Percentiles rank a stretch among this genome's conserved stretches.
These are phyloP conservation scores for Itoplectis maculator DNA, from an alignment of 2,888 invertebrate species.

Conservation along the genomic window DNA sequence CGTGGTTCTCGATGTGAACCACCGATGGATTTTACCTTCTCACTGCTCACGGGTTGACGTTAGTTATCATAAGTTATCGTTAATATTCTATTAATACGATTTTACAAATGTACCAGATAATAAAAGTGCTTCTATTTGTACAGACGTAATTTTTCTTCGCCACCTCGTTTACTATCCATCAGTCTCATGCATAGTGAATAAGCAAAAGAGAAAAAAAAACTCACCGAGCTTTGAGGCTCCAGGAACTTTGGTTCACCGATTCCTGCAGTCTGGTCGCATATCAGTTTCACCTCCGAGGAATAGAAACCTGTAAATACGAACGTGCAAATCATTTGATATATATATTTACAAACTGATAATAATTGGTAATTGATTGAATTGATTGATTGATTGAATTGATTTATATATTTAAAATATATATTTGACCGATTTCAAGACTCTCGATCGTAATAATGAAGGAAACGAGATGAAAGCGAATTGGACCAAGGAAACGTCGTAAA, in stretches of 20 bases:
- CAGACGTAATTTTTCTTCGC: constrained; percentile 1
- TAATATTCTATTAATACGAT: constrained; percentile 46
- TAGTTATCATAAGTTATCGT: constrained; percentile 50
- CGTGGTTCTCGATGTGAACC: neutral
- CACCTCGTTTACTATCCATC: neutral
- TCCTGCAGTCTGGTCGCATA: constrained; percentile 72
- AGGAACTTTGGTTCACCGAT: constrained; percentile 73
- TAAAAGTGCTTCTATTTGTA: constrained; percentile 48
- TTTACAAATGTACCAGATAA: constrained; percentile 48
- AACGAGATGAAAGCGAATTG: too few species aligned
- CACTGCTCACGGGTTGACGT: constrained; percentile 17
- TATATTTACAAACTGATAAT: constrained; percentile 24
- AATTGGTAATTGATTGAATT: constrained; percentile 40
- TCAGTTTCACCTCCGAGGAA: constrained; percentile 74
- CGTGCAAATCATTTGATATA: neutral
- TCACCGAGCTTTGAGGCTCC: constrained; percentile 69
- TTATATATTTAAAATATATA: too few species aligned
- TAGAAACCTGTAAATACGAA: constrained; percentile 71
- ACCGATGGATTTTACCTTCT: constrained; percentile 7
- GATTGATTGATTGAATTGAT: too few species aligned
- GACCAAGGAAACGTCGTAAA: too few species aligned
- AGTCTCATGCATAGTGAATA: neutral
- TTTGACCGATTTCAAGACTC: too few species aligned
- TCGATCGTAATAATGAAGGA: too few species aligned
- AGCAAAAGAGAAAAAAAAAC: constrained; percentile 60